Conservation (phyloP, 2,113 vertebrate species). For the pig (Sus scrofa) region T2T-Sscrofa CM000822.6:32223001-32223500, state of each 20-base stretch:
- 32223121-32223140: constrained; percentile 66
- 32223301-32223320: constrained; percentile 61
- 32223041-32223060: constrained; percentile 39
- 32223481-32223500: neutral
- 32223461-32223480: constrained; percentile 48
- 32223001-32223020: neutral
- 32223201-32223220: constrained; percentile 40
- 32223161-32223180: constrained; percentile 50
- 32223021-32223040: constrained; percentile 57
- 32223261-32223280: constrained; percentile 60
- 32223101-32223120: constrained; percentile 47
- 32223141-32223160: constrained; percentile 53
- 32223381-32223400: constrained; percentile 63
- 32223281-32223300: constrained; percentile 10
- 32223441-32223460: constrained; percentile 41
- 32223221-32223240: constrained; percentile 24
- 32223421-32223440: constrained; percentile 49
- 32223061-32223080: constrained; percentile 72
- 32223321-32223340: constrained; percentile 38
- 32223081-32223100: constrained; percentile 50
- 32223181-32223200: constrained; percentile 35
- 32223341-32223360: constrained; percentile 50
- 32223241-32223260: neutral
- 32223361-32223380: constrained; percentile 48
- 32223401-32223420: constrained; percentile 58